A percentile compares a stretch with the other conserved stretches of the same genome.
These are phyloP conservation scores for Drosophila kurseongensis DNA, from an alignment of 1,140 invertebrate species.

Conservation along the genomic window DNA sequence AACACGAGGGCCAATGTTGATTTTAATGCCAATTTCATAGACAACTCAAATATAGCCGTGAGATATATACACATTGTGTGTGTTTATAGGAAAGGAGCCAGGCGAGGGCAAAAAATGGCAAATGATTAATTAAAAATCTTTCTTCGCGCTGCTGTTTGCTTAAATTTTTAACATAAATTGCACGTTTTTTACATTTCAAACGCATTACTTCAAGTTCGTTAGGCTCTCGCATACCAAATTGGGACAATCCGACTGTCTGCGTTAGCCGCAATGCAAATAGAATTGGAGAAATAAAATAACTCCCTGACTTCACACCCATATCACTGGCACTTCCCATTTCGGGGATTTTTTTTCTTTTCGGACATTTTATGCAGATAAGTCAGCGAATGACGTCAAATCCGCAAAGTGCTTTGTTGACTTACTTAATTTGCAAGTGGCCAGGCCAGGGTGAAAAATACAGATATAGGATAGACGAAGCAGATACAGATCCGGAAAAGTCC, in stretches of 20 bases:
- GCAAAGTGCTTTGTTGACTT: constrained; percentile 83
- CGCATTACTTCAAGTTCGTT: constrained; percentile 84
- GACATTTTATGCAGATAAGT: constrained; percentile 75
- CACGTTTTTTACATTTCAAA: constrained; percentile 84
- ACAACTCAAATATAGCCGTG: constrained; percentile 61
- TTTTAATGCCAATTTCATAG: constrained; percentile 83
- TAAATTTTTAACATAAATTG: constrained; percentile 82
- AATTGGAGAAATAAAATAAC: constrained; percentile 58
- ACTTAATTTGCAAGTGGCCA: constrained; percentile 79
- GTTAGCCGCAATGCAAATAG: constrained; percentile 76
- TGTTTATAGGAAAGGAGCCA: not conserved
- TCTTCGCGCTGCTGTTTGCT: constrained; percentile 57
- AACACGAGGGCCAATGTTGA: constrained; percentile 52
- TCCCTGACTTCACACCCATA: constrained; percentile 37
- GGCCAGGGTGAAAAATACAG: constrained; percentile 21
- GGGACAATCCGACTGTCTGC: constrained; percentile 43
- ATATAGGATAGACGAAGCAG: not conserved
- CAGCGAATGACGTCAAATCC: constrained; percentile 64
- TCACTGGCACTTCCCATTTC: constrained; percentile 47
- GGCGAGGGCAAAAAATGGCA: constrained; percentile 49
- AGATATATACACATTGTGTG: not conserved
- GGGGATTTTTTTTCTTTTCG: constrained; percentile 22
- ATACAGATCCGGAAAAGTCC: not conserved
- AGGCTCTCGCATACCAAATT: constrained; percentile 82
- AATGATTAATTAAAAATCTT: constrained; percentile 78